Percentiles rank a stretch among this genome's conserved stretches.
Conservation (phyloP, 1,140 invertebrate species). For the Leptinotarsa defecta region DNA sequence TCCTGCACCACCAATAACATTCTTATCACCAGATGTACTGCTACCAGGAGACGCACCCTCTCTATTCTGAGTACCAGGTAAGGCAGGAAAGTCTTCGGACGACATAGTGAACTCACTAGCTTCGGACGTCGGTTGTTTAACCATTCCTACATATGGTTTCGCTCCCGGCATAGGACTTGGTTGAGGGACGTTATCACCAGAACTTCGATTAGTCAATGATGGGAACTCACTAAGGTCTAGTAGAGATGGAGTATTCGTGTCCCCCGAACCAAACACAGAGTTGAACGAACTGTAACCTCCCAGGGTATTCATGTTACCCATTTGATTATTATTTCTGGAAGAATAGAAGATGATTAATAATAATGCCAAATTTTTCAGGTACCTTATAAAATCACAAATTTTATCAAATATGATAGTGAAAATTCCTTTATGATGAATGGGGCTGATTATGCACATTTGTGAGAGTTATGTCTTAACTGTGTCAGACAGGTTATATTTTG, state of each 20-base stretch:
- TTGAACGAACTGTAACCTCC: conserved; percentile 75
- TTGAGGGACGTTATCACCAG: conserved; percentile 74
- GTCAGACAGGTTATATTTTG: conserved; percentile 11
- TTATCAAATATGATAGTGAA: not conserved
- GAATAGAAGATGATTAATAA: conserved; percentile 9
- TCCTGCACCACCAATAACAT: conserved; percentile 58
- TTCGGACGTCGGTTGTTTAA: conserved; percentile 90
- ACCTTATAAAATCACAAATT: not conserved
- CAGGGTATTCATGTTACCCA: conserved; percentile 67
- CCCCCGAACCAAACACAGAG: conserved; percentile 75
- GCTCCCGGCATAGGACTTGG: conserved; percentile 80
- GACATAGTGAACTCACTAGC: conserved; percentile 96
- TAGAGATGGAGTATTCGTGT: conserved; percentile 78
- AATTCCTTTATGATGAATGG: not conserved
- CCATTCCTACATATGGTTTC: conserved; percentile 94
- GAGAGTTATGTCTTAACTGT: not conserved
- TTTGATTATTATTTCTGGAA: conserved; percentile 63
- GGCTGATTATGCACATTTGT: not conserved
- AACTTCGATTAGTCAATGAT: conserved; percentile 78
- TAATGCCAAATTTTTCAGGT: not conserved
- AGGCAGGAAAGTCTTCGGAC: conserved; percentile 97
- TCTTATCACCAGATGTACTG: conserved; percentile 60
- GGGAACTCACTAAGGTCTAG: conserved; percentile 90
- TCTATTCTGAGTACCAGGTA: conserved; percentile 71
- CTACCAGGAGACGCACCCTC: conserved; percentile 61